Conservation (phyloP, 2,113 vertebrate genomes). For the Polypterus senegalus region DNA sequence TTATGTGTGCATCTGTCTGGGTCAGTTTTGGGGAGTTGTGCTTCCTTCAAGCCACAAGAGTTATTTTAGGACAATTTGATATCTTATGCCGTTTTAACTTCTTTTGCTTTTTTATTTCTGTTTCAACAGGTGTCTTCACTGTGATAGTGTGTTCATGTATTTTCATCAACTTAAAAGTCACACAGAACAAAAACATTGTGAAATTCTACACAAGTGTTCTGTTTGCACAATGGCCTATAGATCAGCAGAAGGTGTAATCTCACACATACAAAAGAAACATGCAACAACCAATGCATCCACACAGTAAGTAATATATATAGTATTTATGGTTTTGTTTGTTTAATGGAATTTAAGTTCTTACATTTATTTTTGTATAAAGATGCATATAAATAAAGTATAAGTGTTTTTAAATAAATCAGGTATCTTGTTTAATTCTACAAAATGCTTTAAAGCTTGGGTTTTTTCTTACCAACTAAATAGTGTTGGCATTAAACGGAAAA, state of each 20-base stretch:
- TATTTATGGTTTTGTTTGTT: neutral
- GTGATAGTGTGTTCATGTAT: conserved; percentile 76
- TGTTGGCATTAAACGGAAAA: no score
- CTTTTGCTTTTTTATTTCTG: conserved; percentile 1
- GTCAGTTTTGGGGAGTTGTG: no score
- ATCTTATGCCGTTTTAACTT: neutral
- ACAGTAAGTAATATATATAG: conserved; percentile 57
- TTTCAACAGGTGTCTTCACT: conserved; percentile 76
- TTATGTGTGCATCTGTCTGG: no score
- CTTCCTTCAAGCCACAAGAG: no score
- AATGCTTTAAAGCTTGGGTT: no score
- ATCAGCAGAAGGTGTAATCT: conserved; percentile 59
- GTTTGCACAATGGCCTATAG: conserved; percentile 88
- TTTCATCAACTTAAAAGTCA: conserved; percentile 73
- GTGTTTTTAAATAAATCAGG: no score
- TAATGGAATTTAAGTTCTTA: neutral
- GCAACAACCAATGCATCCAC: conserved; percentile 41
- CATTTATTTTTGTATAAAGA: no score
- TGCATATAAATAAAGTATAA: no score
- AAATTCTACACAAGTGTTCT: conserved; percentile 85
- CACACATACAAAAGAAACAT: conserved; percentile 73
- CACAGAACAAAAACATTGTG: conserved; percentile 83
- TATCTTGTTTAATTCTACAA: no score
- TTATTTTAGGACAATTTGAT: no score
- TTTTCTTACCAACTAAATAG: no score